Base-by-base conservation (phyloP, 2,888 invertebrate species). In the Aphidoletes aphidimyza region DNA sequence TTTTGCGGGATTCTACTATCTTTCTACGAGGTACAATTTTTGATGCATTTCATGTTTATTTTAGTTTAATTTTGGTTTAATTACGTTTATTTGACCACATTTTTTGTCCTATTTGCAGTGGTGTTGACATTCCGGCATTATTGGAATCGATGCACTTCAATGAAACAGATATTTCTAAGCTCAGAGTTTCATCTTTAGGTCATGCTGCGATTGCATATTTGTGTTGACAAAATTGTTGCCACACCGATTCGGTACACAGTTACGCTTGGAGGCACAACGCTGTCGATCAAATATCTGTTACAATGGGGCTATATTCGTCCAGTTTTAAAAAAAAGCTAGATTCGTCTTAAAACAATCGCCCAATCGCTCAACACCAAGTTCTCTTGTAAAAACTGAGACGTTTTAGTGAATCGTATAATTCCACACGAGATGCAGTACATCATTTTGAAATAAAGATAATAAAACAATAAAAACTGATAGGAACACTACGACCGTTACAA, bases 161-260 rank as follows among this genome's bases (percentile, higher is more conserved):
- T 89, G 97, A 98, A 87, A 92, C 90, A 86, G 91, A 98, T 83
- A 91, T 97, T 85, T 92, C 93, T 84, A 95, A 95, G 85, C 90
- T 98, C 84, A 92, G 92, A 88, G 93, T 94, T 86, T 96, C 97
- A 0, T 93, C 92, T 87, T 95, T 97, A 89, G 98, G 99, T 17
- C 95, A 97, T 89, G 91, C 96, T 88, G 98, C 98, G 11, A 91
- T 98, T 49, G 93, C 98, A 0, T 96, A 97, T 90, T 94, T 97
- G 69, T 92, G 98, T 87, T 99, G 98, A 90, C 99, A 99, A 91
- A 91, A n/a, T n/a, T n/a, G n/a, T 99, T 86, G 94, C 94, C 39
- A 96, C 98, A 11, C 98, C 98, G 2, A 89, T 95, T 19, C 92
- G 98, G 87, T 98, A 98, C 90, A 94, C 97, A n/a, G 94, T 97